phyloP scores from a whole-genome alignment of 2,888 invertebrate species.

The Nomada flava region DNA sequence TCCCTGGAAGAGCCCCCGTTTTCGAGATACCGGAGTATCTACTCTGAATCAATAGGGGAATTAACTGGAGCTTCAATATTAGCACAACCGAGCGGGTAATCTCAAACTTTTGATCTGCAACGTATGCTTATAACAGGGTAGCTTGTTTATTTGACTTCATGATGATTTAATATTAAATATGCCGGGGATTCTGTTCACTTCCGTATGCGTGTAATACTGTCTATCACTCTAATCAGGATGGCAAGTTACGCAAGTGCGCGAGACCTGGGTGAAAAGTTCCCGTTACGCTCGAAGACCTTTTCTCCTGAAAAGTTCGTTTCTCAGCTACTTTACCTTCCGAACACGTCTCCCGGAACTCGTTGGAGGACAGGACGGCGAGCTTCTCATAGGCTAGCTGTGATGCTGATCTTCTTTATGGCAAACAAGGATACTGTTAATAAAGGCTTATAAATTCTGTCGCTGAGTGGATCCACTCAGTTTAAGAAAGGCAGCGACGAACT shows the following conservation, averaged over 20 bases:
- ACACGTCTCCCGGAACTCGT: slow-evolving; percentile 69
- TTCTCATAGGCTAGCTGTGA: slow-evolving; percentile 43
- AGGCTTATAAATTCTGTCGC: slow-evolving; percentile 43
- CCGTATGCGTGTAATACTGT: background rate
- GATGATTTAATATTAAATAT: background rate
- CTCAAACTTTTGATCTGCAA: background rate
- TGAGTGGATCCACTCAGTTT: no score
- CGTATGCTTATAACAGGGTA: background rate
- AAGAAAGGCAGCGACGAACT: no score
- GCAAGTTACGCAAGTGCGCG: slow-evolving; percentile 39
- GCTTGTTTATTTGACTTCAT: slow-evolving; percentile 1
- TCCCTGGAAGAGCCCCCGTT: background rate
- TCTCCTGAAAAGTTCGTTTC: slow-evolving; percentile 51
- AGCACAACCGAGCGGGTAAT: background rate
- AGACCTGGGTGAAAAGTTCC: slow-evolving; percentile 34
- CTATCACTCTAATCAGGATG: slow-evolving; percentile 35
- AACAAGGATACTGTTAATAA: slow-evolving; percentile 45
- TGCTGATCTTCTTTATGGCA: slow-evolving; percentile 51
- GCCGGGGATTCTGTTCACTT: background rate
- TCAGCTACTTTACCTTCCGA: slow-evolving; percentile 64
- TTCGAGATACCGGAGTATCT: background rate
- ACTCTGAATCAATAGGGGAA: background rate
- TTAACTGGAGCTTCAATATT: slow-evolving; percentile 1
- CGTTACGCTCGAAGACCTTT: slow-evolving; percentile 27
- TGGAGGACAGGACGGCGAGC: slow-evolving; percentile 43